These are phyloP conservation scores for Congeria kusceri DNA, from an alignment of 2,888 invertebrate genomes.

Conservation along the genomic window DNA sequence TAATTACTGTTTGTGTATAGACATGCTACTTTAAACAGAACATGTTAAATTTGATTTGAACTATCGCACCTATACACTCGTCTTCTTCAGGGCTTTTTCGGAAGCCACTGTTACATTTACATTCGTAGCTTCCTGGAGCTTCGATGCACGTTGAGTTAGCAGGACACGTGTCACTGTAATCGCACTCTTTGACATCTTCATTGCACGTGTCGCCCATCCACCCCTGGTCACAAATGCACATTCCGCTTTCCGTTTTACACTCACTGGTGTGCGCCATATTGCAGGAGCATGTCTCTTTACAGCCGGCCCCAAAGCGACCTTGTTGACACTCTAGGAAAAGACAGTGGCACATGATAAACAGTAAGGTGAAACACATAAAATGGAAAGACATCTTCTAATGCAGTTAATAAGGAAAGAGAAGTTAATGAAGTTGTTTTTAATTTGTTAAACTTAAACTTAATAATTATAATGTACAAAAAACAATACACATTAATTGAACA, in stretches of 20 bases:
- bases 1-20: too few relatives aligned
- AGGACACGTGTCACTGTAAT: slow-evolving; percentile 26
- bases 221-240: slow-evolving; percentile 40
- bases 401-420: too few relatives aligned
- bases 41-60: too few relatives aligned
- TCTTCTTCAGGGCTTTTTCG: slow-evolving; percentile 9
- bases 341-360: too few relatives aligned
- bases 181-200: slow-evolving; percentile 38
- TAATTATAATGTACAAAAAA: too few relatives aligned
- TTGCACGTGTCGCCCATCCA: slow-evolving; percentile 32
- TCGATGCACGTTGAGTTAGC: slow-evolving; percentile 31
- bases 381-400: too few relatives aligned
- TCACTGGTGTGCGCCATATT: slow-evolving; percentile 19
- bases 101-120: slow-evolving; percentile 15
- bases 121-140: slow-evolving; percentile 11
- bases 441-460: too few relatives aligned
- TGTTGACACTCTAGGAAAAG: too few relatives aligned
- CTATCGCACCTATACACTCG: slow-evolving; percentile 27
- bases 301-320: slow-evolving; percentile 38
- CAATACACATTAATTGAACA: too few relatives aligned
- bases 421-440: too few relatives aligned
- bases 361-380: too few relatives aligned
- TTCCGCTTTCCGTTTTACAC: slow-evolving; percentile 28
- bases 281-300: slow-evolving; percentile 33
- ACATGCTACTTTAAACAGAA: too few relatives aligned